Evolutionary conservation across 2,888 invertebrate species (phyloP), one percentile per base, ranked within the genome.

Genomic region (Drosophila mimetica): DNA sequence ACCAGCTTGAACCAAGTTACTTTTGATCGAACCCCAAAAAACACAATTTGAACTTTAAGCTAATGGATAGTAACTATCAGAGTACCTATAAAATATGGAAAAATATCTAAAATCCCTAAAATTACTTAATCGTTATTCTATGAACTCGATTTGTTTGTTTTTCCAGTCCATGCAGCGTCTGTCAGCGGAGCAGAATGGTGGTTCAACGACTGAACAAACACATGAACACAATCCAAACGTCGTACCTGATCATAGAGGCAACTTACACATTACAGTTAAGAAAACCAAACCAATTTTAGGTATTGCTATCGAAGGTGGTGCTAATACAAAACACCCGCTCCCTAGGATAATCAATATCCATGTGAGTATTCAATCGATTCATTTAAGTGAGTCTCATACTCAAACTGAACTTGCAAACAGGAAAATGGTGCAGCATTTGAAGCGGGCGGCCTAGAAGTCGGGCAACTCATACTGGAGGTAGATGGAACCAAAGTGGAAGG

Each of bases 331-430:
- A 90, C 98, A 98, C 92, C 97, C 97, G 59, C 93, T 98, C 89
- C 98, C 98, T 55, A 94, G 98, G 91, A 98, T 99, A 89, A 98
- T 98, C 89, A 98, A 97, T 92, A 98, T 99, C 90, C 98, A 98
- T 92, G 98, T 98, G 92, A 94, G 96, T 92, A 51, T 2, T 7
- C n/a, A 6, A n/a, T n/a, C 13, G 4, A 14, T 14, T 14, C n/a
- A 25, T 14, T n/a, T 8, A 9, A 1, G 2, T 0, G 8, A 22
- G 2, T 25, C 25, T 25, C 4, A 25, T 13, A 11, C 25, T 16
- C 14, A 34, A 20, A 20, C 30, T 6, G 1, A 20, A 22, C 22
- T 14, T 60, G 65, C 90, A 93, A 93, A 14, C 92, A 98, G 98
- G 97, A 97, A 92, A 97, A 97, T 91, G 98, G 98, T 55, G 97